Percentiles rank a stretch among this genome's conserved stretches.
Evolutionary conservation across 1,140 invertebrate species (phyloP).

Genomic region (Plectrocnemia conspersa): DNA sequence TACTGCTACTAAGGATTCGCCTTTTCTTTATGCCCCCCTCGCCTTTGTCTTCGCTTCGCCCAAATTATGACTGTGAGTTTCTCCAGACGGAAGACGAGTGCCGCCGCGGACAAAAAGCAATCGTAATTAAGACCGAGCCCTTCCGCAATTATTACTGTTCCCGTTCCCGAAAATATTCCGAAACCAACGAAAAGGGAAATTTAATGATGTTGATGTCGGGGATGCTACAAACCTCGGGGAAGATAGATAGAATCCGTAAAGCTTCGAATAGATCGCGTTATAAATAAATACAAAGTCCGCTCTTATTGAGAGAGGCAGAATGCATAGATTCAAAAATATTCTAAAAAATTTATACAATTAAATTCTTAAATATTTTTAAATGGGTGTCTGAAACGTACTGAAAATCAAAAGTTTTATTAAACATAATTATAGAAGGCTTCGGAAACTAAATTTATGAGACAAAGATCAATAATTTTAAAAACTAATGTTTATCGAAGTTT

Average conservation of each 20-base stretch:
- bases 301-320: no score
- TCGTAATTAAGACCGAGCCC: slow-evolving; percentile 2
- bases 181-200: neutral
- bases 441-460: neutral
- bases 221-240: neutral
- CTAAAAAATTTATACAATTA: no score
- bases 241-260: no score
- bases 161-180: neutral
- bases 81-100: neutral
- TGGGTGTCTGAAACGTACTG: neutral
- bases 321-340: no score
- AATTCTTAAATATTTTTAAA: neutral
- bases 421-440: neutral
- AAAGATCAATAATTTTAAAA: neutral
- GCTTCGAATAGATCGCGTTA: no score
- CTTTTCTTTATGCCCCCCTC: neutral
- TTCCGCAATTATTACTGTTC: neutral
- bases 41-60: slow-evolving; percentile 4
- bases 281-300: no score
- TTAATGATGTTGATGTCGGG: neutral
- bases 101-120: neutral
- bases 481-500: neutral
- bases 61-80: neutral
- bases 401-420: neutral
- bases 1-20: neutral